Evolutionary conservation across 1,140 invertebrate genomes (phyloP), one percentile per base, ranked within the genome.

Genomic region (Wasmannia auropunctata): DNA sequence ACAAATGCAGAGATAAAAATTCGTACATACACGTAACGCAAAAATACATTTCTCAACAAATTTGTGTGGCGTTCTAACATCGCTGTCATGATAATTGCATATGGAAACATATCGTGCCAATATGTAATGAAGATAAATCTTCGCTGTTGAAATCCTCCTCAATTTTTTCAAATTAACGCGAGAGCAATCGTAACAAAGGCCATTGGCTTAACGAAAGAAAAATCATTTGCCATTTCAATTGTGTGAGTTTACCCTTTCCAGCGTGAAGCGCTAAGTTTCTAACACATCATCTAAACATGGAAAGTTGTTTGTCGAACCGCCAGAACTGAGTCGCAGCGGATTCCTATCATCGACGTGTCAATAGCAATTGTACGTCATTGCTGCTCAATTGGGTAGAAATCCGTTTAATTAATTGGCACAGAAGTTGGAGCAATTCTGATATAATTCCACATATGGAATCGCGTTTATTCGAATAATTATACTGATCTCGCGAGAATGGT

Each of bases 201-300:
- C 51, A 60, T 58, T 74, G 79, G 37, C 51, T 83, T 83, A 81
- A 81, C 54, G 79, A 83, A 83, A 83, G 79, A 74, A 74, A 72
- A 72, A 43, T 74, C 69, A 46, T 40, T 58, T 28, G 51, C 34
- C 16, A 69, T 74, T 83, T 83, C 60, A 74, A 83, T 83, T 74
- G 79, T 81, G 19, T 46, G n/a, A 83, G 14, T 58, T 58, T 80
- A 11, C 43, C 76, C 67, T 69, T 51, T 74, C 19, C 16, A 43
- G 11, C 28, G 51, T 56, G n/a, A 72, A 58, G n/a, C 67, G 19
- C 19, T 16, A 60, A 14, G 67, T 83, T 83, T 83, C 79, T 83
- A 83, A 22, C 49, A 54, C 46, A 43, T 63, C 28, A 19, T 56
- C 34, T 69, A 40, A 80, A 69, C 10, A 14, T 83, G 25, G 67